A percentile compares a stretch with the other conserved stretches of the same genome.
These are phyloP conservation scores for Ctenosaura bakeri DNA, from an alignment of 2,797 vertebrate genomes.

Conservation along the genomic window DNA sequence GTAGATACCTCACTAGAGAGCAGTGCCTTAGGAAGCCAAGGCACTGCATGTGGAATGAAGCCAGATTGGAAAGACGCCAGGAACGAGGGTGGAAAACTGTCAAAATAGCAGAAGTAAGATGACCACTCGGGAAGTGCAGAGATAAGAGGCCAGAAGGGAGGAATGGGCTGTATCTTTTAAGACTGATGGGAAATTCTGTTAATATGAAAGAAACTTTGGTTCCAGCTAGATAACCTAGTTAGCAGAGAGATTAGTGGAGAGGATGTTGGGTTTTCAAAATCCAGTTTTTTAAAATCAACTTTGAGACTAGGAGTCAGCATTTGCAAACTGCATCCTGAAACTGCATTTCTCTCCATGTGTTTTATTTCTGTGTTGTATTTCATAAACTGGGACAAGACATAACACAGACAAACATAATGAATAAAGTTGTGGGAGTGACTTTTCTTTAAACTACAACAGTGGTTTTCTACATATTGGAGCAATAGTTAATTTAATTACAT, in stretches of 20 bases:
- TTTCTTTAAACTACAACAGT: not conserved
- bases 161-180: slow-evolving; percentile 31
- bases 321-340: not conserved
- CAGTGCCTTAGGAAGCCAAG: not conserved
- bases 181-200: slow-evolving; percentile 5
- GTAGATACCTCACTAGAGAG: not conserved
- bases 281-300: not conserved
- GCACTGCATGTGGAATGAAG: not conserved
- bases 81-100: not conserved
- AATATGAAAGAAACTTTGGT: slow-evolving; percentile 23
- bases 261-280: not conserved
- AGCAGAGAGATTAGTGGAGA: not conserved
- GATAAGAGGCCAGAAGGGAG: slow-evolving; percentile 19
- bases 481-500: not conserved
- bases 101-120: slow-evolving; percentile 11
- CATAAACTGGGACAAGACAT: slow-evolving; percentile 16
- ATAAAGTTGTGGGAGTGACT: not conserved
- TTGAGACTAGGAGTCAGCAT: not conserved
- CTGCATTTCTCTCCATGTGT: too few species aligned
- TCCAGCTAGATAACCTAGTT: slow-evolving; percentile 17
- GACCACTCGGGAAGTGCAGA: slow-evolving; percentile 25
- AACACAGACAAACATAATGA: not conserved
- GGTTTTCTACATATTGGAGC: not conserved
- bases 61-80: not conserved
- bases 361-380: not conserved